phyloP scores from a whole-genome alignment of 2,113 vertebrate genomes.

The Neodontobutis hainanensis region DNA sequence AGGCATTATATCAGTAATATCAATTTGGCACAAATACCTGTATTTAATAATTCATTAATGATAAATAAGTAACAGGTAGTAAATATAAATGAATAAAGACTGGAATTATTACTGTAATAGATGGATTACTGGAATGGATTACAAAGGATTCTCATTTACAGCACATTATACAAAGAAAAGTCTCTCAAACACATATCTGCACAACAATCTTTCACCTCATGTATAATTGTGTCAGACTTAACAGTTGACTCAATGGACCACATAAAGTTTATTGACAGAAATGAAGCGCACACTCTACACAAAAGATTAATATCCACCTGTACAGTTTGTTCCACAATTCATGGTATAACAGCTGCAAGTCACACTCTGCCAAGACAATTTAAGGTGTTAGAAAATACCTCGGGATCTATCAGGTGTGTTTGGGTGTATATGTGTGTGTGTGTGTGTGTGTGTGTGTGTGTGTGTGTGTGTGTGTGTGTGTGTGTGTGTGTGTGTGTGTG shows the following conservation, averaged over 20 bases:
- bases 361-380: slow-evolving; percentile 39
- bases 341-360: slow-evolving; percentile 24
- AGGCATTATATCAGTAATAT: not conserved
- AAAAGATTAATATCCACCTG: slow-evolving; percentile 34
- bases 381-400: slow-evolving; percentile 33
- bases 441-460: too few species aligned
- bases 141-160: not conserved
- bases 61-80: not conserved
- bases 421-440: too few species aligned
- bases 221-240: not conserved
- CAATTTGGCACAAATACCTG: not conserved
- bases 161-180: slow-evolving; percentile 7
- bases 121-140: too few species aligned
- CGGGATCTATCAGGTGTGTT: slow-evolving; percentile 16
- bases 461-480: too few species aligned
- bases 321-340: slow-evolving; percentile 18
- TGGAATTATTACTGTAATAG: too few species aligned
- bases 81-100: not conserved
- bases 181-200: not conserved
- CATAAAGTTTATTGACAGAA: not conserved
- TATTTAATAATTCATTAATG: not conserved
- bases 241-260: not conserved
- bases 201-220: slow-evolving; percentile 2
- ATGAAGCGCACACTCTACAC: slow-evolving; percentile 1
- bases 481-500: too few species aligned